Conservation (phyloP, 2,113 vertebrate species). For the Gymnobelideus leadbeateri region DNA sequence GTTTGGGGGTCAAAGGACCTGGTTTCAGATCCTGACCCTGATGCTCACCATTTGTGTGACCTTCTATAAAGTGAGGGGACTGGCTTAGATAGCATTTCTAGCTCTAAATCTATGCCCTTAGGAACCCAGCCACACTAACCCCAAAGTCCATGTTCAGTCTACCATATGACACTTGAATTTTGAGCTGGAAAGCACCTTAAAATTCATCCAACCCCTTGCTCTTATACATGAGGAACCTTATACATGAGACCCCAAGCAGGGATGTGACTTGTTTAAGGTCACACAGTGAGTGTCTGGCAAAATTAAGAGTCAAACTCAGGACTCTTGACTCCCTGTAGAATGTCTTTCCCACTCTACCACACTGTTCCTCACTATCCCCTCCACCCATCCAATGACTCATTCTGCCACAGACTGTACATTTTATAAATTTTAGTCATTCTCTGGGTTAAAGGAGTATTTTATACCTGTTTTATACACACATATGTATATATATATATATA, state of each 20-base stretch:
- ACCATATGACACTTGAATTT: background rate
- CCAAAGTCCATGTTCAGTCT: background rate
- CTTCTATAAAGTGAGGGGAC: background rate
- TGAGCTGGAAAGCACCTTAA: background rate
- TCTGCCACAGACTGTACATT: background rate
- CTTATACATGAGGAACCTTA: background rate
- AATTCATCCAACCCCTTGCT: background rate
- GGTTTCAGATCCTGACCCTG: background rate
- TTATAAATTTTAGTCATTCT: background rate
- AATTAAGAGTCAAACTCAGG: background rate
- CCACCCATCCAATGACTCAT: background rate
- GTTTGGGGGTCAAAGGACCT: background rate
- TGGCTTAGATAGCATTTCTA: background rate
- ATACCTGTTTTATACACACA: too few relatives aligned
- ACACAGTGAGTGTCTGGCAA: background rate
- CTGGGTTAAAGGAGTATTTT: background rate
- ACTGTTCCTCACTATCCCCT: background rate
- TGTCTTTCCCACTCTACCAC: background rate
- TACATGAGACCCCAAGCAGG: background rate
- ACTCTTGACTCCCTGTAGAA: background rate
- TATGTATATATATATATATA: too few relatives aligned
- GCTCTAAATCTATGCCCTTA: background rate
- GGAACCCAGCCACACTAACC: background rate
- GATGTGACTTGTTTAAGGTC: background rate
- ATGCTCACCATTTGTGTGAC: background rate